Conservation (phyloP, 2,888 invertebrate genomes). For the Drosophila quinaria region DNA sequence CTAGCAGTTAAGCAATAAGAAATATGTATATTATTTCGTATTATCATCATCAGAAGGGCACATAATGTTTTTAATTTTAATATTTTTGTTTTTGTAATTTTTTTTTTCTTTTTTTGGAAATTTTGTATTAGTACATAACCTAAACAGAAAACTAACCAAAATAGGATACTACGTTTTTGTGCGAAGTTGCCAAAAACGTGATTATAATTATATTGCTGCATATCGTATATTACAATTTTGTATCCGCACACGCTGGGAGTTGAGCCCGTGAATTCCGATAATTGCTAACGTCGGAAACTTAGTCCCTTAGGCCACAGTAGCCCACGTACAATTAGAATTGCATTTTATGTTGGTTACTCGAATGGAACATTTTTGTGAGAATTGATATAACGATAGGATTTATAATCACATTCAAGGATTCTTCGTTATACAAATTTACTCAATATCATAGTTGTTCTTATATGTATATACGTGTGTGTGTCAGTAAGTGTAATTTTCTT, state of each 20-base stretch:
- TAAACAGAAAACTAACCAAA: conserved; percentile 24
- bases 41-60: conserved; percentile 58
- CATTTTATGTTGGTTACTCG: conserved; percentile 7
- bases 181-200: conserved; percentile 26
- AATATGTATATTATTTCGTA: conserved; percentile 26
- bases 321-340: conserved; percentile 7
- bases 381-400: conserved; percentile 13
- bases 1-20: conserved; percentile 46
- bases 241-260: no score
- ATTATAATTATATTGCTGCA: conserved; percentile 15
- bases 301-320: no score
- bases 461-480: conserved; percentile 8
- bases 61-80: conserved; percentile 36
- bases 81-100: background rate
- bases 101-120: conserved; percentile 11
- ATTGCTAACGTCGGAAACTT: no score
- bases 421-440: conserved; percentile 24
- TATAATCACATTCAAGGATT: conserved; percentile 32
- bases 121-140: conserved; percentile 48
- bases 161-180: conserved; percentile 20
- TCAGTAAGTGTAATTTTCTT: background rate
- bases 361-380: conserved; percentile 7
- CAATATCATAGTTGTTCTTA: conserved; percentile 9
- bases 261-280: no score
- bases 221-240: conserved; percentile 9